Evolutionary conservation across 2,797 vertebrate species (phyloP).

Genomic region (Clamator glandarius): DNA sequence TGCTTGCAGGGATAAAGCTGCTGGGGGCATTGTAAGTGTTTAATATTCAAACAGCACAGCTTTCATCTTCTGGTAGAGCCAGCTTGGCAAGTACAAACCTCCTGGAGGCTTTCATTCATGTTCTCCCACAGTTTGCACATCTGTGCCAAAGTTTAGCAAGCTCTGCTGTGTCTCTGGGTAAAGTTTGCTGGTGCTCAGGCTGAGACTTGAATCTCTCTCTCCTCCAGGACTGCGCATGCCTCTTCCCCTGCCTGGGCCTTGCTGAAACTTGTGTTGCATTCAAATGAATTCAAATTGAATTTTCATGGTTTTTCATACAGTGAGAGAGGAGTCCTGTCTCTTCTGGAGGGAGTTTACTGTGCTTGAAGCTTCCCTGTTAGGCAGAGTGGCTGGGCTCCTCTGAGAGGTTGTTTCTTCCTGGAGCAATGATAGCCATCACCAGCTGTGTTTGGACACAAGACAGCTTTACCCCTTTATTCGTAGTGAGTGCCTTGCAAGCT

Average conservation of each 20-base stretch:
- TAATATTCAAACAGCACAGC: background rate
- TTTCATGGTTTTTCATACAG: background rate
- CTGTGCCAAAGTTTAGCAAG: constrained; percentile 16
- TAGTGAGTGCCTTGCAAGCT: accelerated
- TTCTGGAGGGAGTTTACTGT: background rate
- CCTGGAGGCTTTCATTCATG: background rate
- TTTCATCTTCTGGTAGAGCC: constrained; percentile 39
- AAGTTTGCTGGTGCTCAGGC: background rate
- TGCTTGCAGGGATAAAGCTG: background rate
- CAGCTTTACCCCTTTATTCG: background rate
- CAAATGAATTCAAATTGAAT: no score
- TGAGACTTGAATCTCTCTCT: background rate
- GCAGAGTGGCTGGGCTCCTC: background rate
- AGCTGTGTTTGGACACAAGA: background rate
- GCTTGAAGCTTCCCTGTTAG: background rate
- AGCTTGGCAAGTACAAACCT: background rate
- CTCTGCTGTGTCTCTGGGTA: background rate
- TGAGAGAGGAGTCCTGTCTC: background rate
- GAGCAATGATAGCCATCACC: background rate
- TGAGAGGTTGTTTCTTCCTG: background rate
- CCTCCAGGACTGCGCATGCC: accelerated
- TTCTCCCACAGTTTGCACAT: background rate
- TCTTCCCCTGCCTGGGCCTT: background rate
- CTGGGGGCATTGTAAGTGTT: background rate
- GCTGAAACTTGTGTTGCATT: background rate